These are phyloP conservation scores for Strigamia crassipes DNA, from an alignment of 2,888 invertebrate species.

Conservation along the genomic window DNA sequence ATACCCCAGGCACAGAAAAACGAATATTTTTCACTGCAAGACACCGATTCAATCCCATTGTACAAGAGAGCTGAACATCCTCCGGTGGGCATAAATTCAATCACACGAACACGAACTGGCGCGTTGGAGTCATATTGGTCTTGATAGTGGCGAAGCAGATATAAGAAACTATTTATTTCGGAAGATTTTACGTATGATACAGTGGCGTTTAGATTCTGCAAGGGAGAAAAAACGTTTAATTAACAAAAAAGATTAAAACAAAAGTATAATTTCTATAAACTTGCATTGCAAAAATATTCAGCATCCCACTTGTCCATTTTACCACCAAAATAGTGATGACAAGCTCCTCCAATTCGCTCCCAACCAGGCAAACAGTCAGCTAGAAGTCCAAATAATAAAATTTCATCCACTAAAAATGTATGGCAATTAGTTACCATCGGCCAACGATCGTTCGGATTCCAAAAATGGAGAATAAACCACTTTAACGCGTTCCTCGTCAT, in stretches of 20 bases:
- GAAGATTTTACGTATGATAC: neutral
- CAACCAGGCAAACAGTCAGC: conserved; percentile 90
- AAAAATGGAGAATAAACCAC: conserved; percentile 85
- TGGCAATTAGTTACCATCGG: conserved; percentile 56
- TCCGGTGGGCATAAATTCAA: neutral
- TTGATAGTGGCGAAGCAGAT: conserved; percentile 5
- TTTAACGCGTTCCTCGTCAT: conserved; percentile 77
- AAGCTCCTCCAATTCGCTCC: conserved; percentile 87
- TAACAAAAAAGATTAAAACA: neutral
- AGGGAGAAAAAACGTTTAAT: too few species aligned
- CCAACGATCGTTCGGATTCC: conserved; percentile 75
- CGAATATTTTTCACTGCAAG: conserved; percentile 1
- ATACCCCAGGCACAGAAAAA: conserved; percentile 45
- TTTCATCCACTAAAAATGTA: neutral
- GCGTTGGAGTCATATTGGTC: neutral
- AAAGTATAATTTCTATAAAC: neutral
- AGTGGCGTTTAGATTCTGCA: conserved; percentile 15
- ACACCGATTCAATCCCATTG: neutral
- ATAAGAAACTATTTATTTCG: neutral
- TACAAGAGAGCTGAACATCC: conserved; percentile 32
- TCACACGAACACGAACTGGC: conserved; percentile 11
- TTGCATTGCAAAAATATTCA: conserved; percentile 81
- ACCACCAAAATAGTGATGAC: conserved; percentile 93
- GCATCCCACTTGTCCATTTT: conserved; percentile 90
- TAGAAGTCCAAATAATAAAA: neutral